These are phyloP conservation scores for Chionodraco myersi DNA, from an alignment of 2,113 vertebrate species.

Conservation along the genomic window DNA sequence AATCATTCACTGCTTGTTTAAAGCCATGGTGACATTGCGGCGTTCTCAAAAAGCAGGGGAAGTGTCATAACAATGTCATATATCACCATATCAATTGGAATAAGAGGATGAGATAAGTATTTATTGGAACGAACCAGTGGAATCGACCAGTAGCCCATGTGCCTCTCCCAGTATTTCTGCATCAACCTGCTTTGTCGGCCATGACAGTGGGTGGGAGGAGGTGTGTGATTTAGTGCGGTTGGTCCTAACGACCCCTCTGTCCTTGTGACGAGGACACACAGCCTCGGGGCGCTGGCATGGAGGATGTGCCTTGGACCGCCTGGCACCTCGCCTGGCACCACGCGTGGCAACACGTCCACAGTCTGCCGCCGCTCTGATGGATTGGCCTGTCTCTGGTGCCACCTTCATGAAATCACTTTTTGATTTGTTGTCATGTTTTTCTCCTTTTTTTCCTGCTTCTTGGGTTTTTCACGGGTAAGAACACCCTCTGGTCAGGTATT, in stretches of 20 bases:
- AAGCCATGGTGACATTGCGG: conserved; percentile 73
- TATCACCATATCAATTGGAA: conserved; percentile 75
- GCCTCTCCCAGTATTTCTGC: conserved; percentile 55
- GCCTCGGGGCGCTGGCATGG: conserved; percentile 82
- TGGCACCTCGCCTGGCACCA: conserved; percentile 81
- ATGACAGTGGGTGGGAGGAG: conserved; percentile 70
- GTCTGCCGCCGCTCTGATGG: conserved; percentile 74
- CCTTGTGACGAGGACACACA: conserved; percentile 79
- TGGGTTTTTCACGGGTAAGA: conserved; percentile 73
- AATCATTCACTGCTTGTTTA: conserved; percentile 75
- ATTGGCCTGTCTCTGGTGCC: conserved; percentile 76
- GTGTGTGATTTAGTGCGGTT: conserved; percentile 79
- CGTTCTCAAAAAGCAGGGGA: conserved; percentile 65
- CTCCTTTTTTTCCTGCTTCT: conserved; percentile 54
- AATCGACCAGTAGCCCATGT: conserved; percentile 50
- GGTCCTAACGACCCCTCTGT: conserved; percentile 82
- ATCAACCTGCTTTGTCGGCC: conserved; percentile 73
- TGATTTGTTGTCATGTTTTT: conserved; percentile 81
- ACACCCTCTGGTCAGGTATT: conserved; percentile 75
- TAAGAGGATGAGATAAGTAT: conserved; percentile 69
- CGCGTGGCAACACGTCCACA: conserved; percentile 74
- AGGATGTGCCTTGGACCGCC: conserved; percentile 76
- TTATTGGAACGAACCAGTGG: conserved; percentile 56
- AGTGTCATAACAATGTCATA: conserved; percentile 81
- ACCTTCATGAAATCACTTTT: conserved; percentile 81